Percentiles rank a stretch among this genome's conserved stretches.
phyloP scores from a whole-genome alignment of 2,113 vertebrate genomes.

The Cyanoderma ruficeps region DNA sequence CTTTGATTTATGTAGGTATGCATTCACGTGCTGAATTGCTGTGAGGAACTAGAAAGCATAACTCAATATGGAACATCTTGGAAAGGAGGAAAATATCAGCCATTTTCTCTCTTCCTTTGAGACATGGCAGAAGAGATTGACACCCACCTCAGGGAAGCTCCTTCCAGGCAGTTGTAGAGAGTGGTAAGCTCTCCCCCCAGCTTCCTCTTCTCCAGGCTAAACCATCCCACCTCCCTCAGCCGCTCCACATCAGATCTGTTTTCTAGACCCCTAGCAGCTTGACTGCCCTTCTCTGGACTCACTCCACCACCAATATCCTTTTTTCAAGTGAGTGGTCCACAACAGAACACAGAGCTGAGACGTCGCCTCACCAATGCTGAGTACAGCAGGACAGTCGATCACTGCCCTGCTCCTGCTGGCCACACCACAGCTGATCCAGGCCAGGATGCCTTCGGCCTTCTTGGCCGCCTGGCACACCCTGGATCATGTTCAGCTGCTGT shows the following conservation, averaged over 20 bases:
- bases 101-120: not conserved
- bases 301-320: too few species aligned
- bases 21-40: not conserved
- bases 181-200: rapidly evolving
- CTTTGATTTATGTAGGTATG: not conserved
- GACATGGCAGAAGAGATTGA: not conserved
- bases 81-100: not conserved
- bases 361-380: too few species aligned
- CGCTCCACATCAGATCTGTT: rapidly evolving
- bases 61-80: not conserved
- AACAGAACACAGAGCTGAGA: not conserved
- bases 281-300: not conserved
- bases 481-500: not conserved
- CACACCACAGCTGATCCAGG: not conserved
- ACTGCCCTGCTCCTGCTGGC: not conserved
- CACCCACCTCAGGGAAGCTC: not conserved
- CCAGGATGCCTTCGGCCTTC: not conserved
- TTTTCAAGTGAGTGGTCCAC: not conserved
- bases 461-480: rapidly evolving
- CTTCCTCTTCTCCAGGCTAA: not conserved
- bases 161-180: not conserved
- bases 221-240: not conserved
- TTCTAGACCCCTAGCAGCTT: not conserved
- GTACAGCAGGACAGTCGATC: not conserved
- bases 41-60: not conserved